Evolutionary conservation across 2,888 invertebrate genomes (phyloP), one percentile per base, ranked within the genome.

Genomic region (Abrostola triplasia): DNA sequence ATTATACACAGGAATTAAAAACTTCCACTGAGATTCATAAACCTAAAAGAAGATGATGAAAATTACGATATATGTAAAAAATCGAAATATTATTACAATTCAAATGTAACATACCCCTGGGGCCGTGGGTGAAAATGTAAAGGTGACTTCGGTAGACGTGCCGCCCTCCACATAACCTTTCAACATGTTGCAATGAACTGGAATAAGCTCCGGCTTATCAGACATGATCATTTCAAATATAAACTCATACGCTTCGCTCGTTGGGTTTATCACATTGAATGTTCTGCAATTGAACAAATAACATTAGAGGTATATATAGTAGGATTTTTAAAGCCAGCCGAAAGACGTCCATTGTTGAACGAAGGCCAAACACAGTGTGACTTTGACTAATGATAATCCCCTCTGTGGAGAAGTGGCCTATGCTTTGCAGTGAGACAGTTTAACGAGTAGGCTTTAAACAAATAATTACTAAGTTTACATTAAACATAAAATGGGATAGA

Each of bases 251-350:
- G 93, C 90, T 72, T 95, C 93, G 57, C 89, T 92, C 0, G 96
- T 96, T 1, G 97, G 96, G 84, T 97, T 97, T 40, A 97, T 94
- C 6, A 97, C 93, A 66, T 94, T 93, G 81, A 97, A 96, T 53
- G 92, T 89, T 78, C 96, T 96, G 83, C 55, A 90, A 90, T 64
- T 56, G 64, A 0, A 35, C 42, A 24, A 24, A 41, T 0, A 7
- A 13, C 12, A 5, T n/a, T 0, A 36, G 36, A 13, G 1, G 6
- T 10, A 5, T 6, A 48, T 37, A 24, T 11, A 41, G 7, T 38
- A 6, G 5, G 11, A 11, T 36, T 36, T 10, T 49, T 24, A 49
- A 9, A 5, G 49, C 8, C 35, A 44, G 13, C 11, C 44, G 11
- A 10, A 6, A 7, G 10, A 6, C 40, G 2, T 6, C 40, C 10